These are phyloP conservation scores for Jordanella pulchra DNA, from an alignment of 2,797 vertebrate species.

Conservation along the genomic window DNA sequence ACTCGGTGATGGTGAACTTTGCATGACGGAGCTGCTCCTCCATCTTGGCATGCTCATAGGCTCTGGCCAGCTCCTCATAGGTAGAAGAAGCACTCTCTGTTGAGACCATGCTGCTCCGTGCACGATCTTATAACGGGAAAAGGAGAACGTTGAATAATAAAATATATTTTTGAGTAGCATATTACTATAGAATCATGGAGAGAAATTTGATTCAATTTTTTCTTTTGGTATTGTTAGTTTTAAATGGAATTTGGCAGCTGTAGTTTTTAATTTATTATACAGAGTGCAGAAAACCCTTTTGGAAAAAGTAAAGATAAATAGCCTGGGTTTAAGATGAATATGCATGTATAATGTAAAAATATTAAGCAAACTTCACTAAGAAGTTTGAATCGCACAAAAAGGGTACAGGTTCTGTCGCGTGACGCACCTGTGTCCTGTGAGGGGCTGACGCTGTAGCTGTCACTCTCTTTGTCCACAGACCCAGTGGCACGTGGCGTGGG, in stretches of 20 bases:
- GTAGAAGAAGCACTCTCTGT: conserved; percentile 99
- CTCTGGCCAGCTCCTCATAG: conserved; percentile 95
- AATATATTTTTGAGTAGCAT: background rate
- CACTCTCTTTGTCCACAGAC: conserved; percentile 97
- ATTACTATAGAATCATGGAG: background rate
- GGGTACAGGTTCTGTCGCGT: conserved; percentile 24
- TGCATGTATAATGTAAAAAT: background rate
- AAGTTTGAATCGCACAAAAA: conserved; percentile 1
- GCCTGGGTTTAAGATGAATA: conserved; percentile 13
- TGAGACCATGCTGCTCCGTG: conserved; percentile 99
- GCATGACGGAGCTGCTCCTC: conserved; percentile 97
- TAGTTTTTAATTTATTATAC: background rate
- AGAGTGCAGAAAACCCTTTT: background rate
- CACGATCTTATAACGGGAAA: conserved; percentile 83
- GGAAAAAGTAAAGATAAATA: background rate
- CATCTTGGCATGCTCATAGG: conserved; percentile 99
- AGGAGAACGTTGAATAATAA: background rate
- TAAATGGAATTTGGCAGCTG: background rate
- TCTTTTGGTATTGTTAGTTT: background rate
- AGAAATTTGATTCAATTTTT: background rate
- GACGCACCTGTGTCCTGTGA: conserved; percentile 96
- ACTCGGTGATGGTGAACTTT: conserved; percentile 99
- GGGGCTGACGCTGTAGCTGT: conserved; percentile 99
- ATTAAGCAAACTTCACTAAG: background rate
- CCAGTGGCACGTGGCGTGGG: conserved; percentile 92